A percentile compares a stretch with the other conserved stretches of the same genome.
Evolutionary conservation across 92 coral and sea anemone genomes (phyloP).

Genomic region (Blastomussa wellsi): DNA sequence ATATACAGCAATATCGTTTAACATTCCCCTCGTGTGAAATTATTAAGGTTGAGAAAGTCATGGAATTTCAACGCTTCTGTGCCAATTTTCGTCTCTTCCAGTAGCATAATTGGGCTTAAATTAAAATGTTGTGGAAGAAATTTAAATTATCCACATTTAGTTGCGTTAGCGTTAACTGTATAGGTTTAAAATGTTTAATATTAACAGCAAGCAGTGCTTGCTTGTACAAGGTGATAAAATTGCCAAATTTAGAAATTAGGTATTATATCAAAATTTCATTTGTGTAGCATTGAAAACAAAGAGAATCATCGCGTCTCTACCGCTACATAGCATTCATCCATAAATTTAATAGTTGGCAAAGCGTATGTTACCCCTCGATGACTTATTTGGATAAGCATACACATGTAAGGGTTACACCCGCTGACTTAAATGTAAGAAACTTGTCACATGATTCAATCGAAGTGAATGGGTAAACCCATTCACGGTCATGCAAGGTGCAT

Average conservation of each 20-base stretch:
- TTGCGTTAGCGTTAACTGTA: background rate
- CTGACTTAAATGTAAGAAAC: too few species aligned
- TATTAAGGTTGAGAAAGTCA: background rate
- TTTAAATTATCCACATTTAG: background rate
- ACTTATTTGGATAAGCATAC: background rate
- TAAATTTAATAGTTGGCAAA: too few species aligned
- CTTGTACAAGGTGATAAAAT: background rate
- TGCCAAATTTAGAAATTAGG: background rate
- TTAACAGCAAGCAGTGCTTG: background rate
- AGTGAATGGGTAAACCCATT: background rate
- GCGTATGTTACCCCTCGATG: background rate
- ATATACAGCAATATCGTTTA: background rate
- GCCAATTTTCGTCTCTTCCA: background rate
- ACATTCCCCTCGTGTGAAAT: background rate
- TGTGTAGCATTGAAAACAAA: too few species aligned
- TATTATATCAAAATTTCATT: background rate
- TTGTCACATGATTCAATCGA: too few species aligned
- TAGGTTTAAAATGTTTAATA: background rate
- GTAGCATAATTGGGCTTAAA: background rate
- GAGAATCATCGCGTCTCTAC: too few species aligned
- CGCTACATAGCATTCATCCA: too few species aligned
- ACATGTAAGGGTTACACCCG: too few species aligned
- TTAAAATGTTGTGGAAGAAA: background rate
- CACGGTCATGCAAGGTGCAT: background rate
- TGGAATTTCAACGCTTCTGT: background rate